A percentile compares a stretch with the other conserved stretches of the same genome.
Conservation (phyloP, 2,113 vertebrate genomes). For the Neotragus moschatus region DNA sequence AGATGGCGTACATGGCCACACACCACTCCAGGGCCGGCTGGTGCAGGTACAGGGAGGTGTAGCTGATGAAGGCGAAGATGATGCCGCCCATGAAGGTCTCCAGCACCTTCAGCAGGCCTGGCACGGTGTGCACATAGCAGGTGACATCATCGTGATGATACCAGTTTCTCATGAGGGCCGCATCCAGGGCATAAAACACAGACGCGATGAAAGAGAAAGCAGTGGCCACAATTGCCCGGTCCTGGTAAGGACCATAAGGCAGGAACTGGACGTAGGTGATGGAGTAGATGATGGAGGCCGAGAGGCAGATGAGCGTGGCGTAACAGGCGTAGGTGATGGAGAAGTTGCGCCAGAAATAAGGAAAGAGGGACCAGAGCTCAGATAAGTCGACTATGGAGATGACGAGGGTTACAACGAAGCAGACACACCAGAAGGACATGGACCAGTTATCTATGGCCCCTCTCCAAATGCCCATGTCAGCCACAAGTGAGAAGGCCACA, state of each 20-base stretch:
- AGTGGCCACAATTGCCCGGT: constrained; percentile 82
- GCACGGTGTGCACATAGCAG: fast-evolving
- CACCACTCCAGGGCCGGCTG: no score
- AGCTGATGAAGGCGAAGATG: no score
- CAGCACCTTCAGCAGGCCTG: no score
- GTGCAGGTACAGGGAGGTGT: no score
- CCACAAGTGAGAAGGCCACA: constrained; percentile 88
- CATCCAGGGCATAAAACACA: no score
- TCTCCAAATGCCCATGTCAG: constrained; percentile 54
- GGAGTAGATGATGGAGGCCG: constrained; percentile 89
- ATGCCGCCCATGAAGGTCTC: fast-evolving
- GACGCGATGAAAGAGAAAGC: constrained; percentile 87
- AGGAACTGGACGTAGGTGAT: constrained; percentile 78
- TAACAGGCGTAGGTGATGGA: constrained; percentile 86
- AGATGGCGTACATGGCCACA: no score
- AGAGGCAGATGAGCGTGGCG: constrained; percentile 87
- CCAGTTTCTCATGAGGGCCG: no score
- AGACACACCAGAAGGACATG: constrained; percentile 91
- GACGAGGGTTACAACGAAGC: constrained; percentile 85
- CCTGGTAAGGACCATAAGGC: fast-evolving
- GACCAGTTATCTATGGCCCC: constrained; percentile 83
- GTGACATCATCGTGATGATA: no score
- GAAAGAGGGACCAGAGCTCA: background rate
- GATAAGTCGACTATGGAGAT: constrained; percentile 66
- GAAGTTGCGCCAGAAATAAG: constrained; percentile 90